Percentiles rank a stretch among this genome's conserved stretches.
phyloP scores from a whole-genome alignment of 2,888 invertebrate species.

The Melinaea menophilus region DNA sequence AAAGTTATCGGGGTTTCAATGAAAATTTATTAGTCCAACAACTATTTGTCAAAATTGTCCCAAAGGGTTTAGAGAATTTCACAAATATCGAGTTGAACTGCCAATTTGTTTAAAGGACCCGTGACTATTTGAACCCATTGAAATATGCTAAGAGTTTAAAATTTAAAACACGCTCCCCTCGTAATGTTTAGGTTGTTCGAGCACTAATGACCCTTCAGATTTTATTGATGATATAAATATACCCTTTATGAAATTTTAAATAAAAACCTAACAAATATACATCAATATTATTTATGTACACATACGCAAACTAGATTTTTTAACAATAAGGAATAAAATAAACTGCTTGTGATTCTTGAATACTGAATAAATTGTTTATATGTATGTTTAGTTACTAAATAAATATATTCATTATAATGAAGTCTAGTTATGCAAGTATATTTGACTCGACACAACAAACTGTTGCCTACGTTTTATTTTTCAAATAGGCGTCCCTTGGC shows the following conservation, averaged over 20 bases:
- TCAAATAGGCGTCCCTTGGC: conserved; percentile 63
- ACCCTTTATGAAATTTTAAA: conserved; percentile 4
- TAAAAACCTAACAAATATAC: not conserved
- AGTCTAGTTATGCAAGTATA: conserved; percentile 39
- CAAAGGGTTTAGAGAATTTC: conserved; percentile 62
- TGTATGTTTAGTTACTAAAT: no score
- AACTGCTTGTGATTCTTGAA: no score
- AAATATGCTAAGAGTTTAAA: conserved; percentile 38
- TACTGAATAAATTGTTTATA: not conserved
- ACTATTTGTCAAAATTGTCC: conserved; percentile 76
- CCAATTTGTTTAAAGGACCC: conserved; percentile 61
- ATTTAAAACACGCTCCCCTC: conserved; percentile 34
- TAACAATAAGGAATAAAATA: no score
- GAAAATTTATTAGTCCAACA: conserved; percentile 72
- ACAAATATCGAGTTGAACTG: conserved; percentile 62
- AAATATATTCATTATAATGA: conserved; percentile 34
- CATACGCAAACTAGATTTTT: no score
- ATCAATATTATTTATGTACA: not conserved
- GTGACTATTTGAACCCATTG: conserved; percentile 32
- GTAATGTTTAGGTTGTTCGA: conserved; percentile 29
- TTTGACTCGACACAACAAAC: conserved; percentile 50
- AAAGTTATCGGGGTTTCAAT: conserved; percentile 70
- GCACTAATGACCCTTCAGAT: conserved; percentile 23
- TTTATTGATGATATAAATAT: conserved; percentile 11
- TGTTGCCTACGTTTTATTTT: conserved; percentile 72